phyloP scores from a whole-genome alignment of 2,888 invertebrate species.

The Pammene fasciana region DNA sequence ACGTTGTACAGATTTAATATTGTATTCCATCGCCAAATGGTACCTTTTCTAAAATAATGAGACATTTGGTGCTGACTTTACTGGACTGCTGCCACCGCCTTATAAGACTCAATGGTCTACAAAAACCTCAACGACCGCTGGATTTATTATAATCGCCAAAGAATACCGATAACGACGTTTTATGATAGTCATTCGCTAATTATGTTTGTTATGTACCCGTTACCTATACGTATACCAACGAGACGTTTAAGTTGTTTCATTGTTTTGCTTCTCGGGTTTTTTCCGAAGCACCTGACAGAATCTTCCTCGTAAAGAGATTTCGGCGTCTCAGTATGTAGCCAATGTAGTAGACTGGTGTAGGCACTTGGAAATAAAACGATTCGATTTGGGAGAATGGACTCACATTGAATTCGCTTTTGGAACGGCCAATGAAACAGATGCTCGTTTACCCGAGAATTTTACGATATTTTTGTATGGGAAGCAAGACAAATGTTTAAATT shows the following conservation, averaged over 20 bases:
- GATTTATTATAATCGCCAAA: constrained; percentile 59
- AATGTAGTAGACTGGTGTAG: too few relatives aligned
- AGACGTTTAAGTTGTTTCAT: constrained; percentile 29
- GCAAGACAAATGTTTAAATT: too few relatives aligned
- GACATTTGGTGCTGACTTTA: not conserved
- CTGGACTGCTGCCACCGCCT: constrained; percentile 5
- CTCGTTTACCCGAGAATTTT: too few relatives aligned
- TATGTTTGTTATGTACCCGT: constrained; percentile 42
- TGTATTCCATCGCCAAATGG: too few relatives aligned
- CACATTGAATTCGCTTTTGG: too few relatives aligned
- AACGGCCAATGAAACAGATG: too few relatives aligned
- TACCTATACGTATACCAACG: constrained; percentile 10
- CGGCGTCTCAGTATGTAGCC: too few relatives aligned
- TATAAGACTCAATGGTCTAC: constrained; percentile 24
- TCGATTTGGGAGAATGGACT: too few relatives aligned
- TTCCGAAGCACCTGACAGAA: not conserved
- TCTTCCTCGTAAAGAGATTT: not conserved
- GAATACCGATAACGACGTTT: constrained; percentile 45
- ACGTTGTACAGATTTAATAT: too few relatives aligned
- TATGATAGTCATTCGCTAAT: constrained; percentile 46
- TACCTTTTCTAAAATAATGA: too few relatives aligned
- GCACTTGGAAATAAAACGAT: too few relatives aligned
- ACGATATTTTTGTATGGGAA: too few relatives aligned
- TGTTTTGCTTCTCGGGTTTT: constrained; percentile 23
- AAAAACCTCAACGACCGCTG: constrained; percentile 42